A percentile compares a stretch with the other conserved stretches of the same genome.
Conservation (phyloP, 2,888 invertebrate species). For the Callosobruchus maculatus region DNA sequence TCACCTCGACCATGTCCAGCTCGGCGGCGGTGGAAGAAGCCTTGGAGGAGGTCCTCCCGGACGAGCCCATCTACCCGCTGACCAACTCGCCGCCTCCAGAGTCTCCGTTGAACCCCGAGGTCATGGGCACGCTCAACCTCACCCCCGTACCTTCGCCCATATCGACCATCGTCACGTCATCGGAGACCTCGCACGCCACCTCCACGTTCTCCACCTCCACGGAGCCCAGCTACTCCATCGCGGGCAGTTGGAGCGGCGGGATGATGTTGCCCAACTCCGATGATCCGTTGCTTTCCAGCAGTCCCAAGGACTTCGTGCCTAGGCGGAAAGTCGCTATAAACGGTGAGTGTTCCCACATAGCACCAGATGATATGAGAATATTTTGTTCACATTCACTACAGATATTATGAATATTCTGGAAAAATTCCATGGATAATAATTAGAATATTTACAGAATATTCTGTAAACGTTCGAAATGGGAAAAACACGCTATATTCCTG, state of each 20-base stretch:
- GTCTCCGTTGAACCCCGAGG: slow-evolving; percentile 47
- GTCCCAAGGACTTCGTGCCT: slow-evolving; percentile 72
- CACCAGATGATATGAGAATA: too few relatives aligned
- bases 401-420: too few relatives aligned
- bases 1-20: slow-evolving; percentile 79
- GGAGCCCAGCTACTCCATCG: slow-evolving; percentile 45
- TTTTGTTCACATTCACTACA: too few relatives aligned
- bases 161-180: slow-evolving; percentile 39
- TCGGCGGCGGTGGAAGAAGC: slow-evolving; percentile 86
- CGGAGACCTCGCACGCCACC: slow-evolving; percentile 29
- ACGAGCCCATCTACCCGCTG: slow-evolving; percentile 59
- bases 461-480: too few relatives aligned
- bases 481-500: too few relatives aligned
- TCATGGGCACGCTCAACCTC: slow-evolving; percentile 36
- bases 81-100: slow-evolving; percentile 60
- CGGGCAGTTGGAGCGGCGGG: slow-evolving; percentile 58
- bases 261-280: slow-evolving; percentile 88
- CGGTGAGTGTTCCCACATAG: slow-evolving; percentile 44
- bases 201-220: slow-evolving; percentile 27
- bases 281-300: slow-evolving; percentile 79
- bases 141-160: slow-evolving; percentile 57
- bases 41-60: slow-evolving; percentile 77
- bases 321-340: slow-evolving; percentile 56
- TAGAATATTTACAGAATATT: too few relatives aligned
- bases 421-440: too few relatives aligned